These are phyloP conservation scores for Tretioscincus oriximinensis DNA, from an alignment of 2,113 vertebrate species.

Conservation along the genomic window DNA sequence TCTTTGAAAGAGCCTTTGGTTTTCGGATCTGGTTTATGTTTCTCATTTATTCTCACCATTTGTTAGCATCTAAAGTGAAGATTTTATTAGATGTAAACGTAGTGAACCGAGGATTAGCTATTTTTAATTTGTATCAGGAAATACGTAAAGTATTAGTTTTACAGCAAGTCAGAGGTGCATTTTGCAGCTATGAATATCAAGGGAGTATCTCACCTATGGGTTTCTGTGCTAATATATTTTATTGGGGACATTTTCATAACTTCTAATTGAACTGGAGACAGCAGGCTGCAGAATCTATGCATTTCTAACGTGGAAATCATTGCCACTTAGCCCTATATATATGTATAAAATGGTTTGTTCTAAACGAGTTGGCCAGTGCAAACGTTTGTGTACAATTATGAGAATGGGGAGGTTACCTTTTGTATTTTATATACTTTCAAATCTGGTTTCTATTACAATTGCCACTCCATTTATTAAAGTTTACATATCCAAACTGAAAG, in stretches of 20 bases:
- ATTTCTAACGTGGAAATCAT: not conserved
- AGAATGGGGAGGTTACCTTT: not conserved
- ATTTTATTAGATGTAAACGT: constrained; percentile 33
- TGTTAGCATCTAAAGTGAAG: constrained; percentile 27
- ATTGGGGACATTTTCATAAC: constrained; percentile 12
- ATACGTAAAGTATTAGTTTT: constrained; percentile 41
- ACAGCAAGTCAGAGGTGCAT: constrained; percentile 26
- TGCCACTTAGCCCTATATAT: fast-evolving
- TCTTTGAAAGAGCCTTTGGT: constrained; percentile 24
- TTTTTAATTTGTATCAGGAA: constrained; percentile 45
- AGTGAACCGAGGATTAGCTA: constrained; percentile 14
- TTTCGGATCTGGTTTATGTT: constrained; percentile 32
- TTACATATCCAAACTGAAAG: constrained; percentile 24
- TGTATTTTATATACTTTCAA: not conserved
- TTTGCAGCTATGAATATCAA: constrained; percentile 16
- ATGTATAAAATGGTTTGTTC: constrained; percentile 16
- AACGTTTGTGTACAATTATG: not conserved
- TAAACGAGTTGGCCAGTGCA: not conserved
- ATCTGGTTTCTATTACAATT: constrained; percentile 12
- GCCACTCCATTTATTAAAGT: not conserved
- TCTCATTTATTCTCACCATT: constrained; percentile 39
- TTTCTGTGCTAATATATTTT: constrained; percentile 30
- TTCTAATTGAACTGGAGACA: constrained; percentile 11
- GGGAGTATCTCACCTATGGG: fast-evolving
- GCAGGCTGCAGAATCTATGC: constrained; percentile 1